phyloP scores from a whole-genome alignment of 2,113 vertebrate species.

The Lagenorhynchus albirostris region DNA sequence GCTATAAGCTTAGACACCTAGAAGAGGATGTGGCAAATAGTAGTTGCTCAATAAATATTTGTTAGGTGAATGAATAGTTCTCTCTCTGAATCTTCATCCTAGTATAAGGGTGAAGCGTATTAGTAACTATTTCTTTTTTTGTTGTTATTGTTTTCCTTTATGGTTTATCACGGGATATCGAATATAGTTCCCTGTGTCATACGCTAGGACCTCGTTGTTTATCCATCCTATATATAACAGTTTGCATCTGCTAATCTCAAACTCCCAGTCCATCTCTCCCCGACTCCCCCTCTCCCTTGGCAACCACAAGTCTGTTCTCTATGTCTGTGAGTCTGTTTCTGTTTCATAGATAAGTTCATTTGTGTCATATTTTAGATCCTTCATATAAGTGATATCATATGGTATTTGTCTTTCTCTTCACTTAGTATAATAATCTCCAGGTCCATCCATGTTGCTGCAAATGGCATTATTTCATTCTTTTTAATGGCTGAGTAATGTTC shows the following conservation, averaged over 20 bases:
- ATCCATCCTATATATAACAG: background rate
- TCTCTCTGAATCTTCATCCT: background rate
- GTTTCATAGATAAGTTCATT: too few species aligned
- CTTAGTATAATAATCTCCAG: too few species aligned
- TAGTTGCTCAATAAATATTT: background rate
- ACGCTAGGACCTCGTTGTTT: background rate
- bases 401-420: too few species aligned
- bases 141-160: background rate
- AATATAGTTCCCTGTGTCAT: background rate
- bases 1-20: background rate
- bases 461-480: too few species aligned
- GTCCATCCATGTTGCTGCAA: too few species aligned
- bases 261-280: too few species aligned
- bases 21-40: accelerated
- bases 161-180: background rate
- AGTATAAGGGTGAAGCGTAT: background rate
- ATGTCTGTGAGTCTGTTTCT: too few species aligned
- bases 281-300: too few species aligned
- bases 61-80: background rate
- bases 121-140: background rate
- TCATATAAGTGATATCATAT: too few species aligned
- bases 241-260: background rate
- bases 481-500: too few species aligned
- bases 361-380: too few species aligned
- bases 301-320: too few species aligned